Conservation (phyloP, 2,113 vertebrate genomes). For the Gallinago media region DNA sequence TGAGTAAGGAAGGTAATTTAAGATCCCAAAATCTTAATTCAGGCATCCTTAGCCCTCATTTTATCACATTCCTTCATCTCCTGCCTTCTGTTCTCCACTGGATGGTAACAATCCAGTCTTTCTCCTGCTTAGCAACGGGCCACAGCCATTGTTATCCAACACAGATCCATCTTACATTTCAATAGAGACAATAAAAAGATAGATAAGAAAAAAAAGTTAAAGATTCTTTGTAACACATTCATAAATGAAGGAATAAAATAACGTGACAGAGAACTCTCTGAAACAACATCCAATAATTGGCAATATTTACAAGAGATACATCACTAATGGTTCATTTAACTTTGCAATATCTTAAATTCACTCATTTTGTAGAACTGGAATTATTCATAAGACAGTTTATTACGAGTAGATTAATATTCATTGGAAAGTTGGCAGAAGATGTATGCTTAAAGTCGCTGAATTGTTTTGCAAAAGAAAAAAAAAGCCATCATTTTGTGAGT, state of each 20-base stretch:
- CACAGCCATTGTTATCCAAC: not conserved
- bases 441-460: not conserved
- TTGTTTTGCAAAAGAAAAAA: not conserved
- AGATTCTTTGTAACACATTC: not conserved
- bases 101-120: not conserved
- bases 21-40: not conserved
- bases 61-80: not conserved
- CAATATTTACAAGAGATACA: not conserved
- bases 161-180: not conserved
- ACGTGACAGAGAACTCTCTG: not conserved
- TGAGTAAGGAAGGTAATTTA: not conserved
- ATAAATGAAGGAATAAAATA: not conserved
- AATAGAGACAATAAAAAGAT: not conserved
- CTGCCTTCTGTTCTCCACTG: not conserved
- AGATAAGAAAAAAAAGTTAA: not conserved
- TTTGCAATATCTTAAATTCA: not conserved
- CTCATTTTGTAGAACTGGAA: slow-evolving; percentile 11
- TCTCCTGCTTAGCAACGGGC: not conserved
- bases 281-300: not conserved
- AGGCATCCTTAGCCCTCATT: not conserved
- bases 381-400: slow-evolving; percentile 58
- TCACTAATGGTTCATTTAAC: slow-evolving; percentile 58
- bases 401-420: slow-evolving; percentile 52
- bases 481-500: not conserved
- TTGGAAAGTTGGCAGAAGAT: slow-evolving; percentile 18